Base-by-base conservation (phyloP, 2,113 vertebrate species). In the Daphoenositta chrysoptera region DNA sequence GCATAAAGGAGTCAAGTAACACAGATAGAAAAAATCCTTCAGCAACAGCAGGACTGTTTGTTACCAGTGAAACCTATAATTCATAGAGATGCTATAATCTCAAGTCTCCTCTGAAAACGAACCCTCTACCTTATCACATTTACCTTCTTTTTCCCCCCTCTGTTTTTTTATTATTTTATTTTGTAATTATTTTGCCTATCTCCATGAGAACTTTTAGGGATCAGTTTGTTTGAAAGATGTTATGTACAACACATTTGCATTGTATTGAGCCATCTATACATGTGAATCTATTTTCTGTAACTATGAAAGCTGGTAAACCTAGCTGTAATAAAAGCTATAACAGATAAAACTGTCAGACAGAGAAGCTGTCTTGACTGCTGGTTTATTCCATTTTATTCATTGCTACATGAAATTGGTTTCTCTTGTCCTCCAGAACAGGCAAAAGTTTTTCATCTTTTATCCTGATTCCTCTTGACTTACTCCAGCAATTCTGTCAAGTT, bases 311-410 rank as follows among this genome's bases (percentile, higher is more conserved):
- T 94, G 54, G 47, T 80, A 86, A 90, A 91, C 10, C 5, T 50
- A 90, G 30, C 21, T 88, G 63, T 80, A 93, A 93, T 80, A 85
- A 92, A 95, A 90, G 7, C 50, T 86, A 4, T 76, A 87, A 83
- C 30, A 90, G 79, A 85, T 90, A 91, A 95, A 95, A 92, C 71
- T 89, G 61, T 92, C 70, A 93, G 50, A 83, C 39, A 76, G 11
- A 83, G 57, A 88, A 85, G 31, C 27, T 80, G 27, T 66, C 58
- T 72, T 95, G 78, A 73, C 58, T 86, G 70, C 31, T 86, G 57
- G 39, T 48, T 93, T 85, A 88, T 76, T 95, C 75, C 28, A 63
- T 93, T 88, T 82, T 70, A 71, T 81, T 87, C 83, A 56, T n/a
- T n/a, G 31, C 24, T 64, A 37, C 22, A 22, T 80, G 64, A 96